Percentiles rank a stretch among this genome's conserved stretches.
These are phyloP conservation scores for Sylvicola cinctus DNA, from an alignment of 2,888 invertebrate genomes.

Conservation along the genomic window DNA sequence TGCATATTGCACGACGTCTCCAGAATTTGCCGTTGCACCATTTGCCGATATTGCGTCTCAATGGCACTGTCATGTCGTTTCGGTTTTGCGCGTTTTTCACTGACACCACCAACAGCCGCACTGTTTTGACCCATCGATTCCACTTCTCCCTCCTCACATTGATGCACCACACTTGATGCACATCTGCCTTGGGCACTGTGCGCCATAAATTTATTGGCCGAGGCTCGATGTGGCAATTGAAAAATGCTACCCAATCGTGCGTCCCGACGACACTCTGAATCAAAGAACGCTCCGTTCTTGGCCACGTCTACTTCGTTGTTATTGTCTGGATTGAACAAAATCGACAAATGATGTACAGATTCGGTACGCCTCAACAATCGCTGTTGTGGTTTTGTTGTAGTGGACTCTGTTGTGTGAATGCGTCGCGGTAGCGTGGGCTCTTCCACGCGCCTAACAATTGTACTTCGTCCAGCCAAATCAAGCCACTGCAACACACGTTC, in stretches of 20 bases:
- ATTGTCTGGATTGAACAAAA: constrained; percentile 5
- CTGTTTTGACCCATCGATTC: too few relatives aligned
- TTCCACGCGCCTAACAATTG: constrained; percentile 6
- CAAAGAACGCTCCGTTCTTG: too few relatives aligned
- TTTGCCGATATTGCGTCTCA: constrained; percentile 21
- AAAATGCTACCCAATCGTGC: neutral
- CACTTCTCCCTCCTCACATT: too few relatives aligned
- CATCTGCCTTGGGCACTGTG: neutral
- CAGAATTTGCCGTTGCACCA: constrained; percentile 23
- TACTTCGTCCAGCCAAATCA: constrained; percentile 44
- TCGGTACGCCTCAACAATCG: constrained; percentile 1
- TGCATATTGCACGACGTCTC: constrained; percentile 23
- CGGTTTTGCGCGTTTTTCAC: neutral
- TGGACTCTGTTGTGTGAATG: constrained; percentile 2
- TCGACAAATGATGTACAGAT: constrained; percentile 6
- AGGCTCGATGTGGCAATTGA: neutral
- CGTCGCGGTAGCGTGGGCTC: constrained; percentile 3
- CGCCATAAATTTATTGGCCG: neutral
- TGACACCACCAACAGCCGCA: neutral
- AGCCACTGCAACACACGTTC: constrained; percentile 64
- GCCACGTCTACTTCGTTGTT: too few relatives aligned
- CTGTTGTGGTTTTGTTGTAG: neutral
- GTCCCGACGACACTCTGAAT: constrained; percentile 2
- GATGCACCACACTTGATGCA: neutral
- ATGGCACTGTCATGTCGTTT: constrained; percentile 12